phyloP scores from a whole-genome alignment of 1,140 invertebrate species.

The Asbolus verrucosus region DNA sequence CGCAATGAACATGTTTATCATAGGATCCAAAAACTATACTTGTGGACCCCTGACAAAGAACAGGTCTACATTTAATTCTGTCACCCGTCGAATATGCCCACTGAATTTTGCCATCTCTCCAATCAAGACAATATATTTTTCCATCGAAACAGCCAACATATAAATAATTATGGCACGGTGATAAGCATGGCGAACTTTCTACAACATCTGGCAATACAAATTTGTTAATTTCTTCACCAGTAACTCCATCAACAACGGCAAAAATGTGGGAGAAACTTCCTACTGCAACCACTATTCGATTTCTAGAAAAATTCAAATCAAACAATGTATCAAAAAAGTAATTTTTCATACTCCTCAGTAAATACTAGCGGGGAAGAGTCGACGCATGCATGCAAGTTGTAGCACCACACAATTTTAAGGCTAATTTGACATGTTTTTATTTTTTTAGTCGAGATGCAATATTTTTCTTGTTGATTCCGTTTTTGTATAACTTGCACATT shows the following conservation, averaged over 20 bases:
- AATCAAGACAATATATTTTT: conserved; percentile 72
- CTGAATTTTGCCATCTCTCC: conserved; percentile 68
- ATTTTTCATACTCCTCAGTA: conserved; percentile 65
- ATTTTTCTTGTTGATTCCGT: no score
- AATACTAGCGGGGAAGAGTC: conserved; percentile 76
- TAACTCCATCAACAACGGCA: conserved; percentile 67
- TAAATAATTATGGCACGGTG: conserved; percentile 63
- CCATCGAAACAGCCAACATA: conserved; percentile 77
- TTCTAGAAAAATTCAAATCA: conserved; percentile 23
- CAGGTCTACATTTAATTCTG: conserved; percentile 77
- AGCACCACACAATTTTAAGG: conserved; percentile 67
- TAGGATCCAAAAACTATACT: conserved; percentile 76
- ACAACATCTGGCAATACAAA: conserved; percentile 61
- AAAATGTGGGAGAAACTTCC: conserved; percentile 75
- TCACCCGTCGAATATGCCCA: conserved; percentile 74
- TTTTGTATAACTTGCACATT: conserved; percentile 24
- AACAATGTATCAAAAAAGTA: background rate
- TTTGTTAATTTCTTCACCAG: conserved; percentile 62
- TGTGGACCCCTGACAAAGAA: conserved; percentile 62
- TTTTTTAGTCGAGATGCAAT: no score
- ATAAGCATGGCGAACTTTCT: conserved; percentile 63
- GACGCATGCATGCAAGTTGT: conserved; percentile 78
- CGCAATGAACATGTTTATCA: conserved; percentile 73
- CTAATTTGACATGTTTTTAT: background rate
- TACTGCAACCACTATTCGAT: conserved; percentile 62